A percentile compares a stretch with the other conserved stretches of the same genome.
Conservation (phyloP, 2,797 vertebrate species). For the Nyctibius grandis region DNA sequence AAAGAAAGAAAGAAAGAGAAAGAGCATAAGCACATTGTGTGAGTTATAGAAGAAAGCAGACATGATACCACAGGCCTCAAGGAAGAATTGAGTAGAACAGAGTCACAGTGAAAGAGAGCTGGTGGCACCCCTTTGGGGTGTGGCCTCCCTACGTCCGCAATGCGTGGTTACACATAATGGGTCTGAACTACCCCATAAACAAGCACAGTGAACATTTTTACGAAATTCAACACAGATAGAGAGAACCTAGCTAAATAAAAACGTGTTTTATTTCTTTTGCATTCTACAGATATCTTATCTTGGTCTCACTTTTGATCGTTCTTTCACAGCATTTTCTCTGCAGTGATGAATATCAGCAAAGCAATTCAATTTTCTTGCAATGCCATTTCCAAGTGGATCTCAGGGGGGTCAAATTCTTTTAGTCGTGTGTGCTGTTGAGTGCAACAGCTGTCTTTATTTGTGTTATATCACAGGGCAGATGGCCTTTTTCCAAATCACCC, state of each 20-base stretch:
- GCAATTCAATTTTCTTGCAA: not conserved
- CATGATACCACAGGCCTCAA: not conserved
- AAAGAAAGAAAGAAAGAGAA: not conserved
- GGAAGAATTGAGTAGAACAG: not conserved
- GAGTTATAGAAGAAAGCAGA: not conserved
- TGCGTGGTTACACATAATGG: accelerated
- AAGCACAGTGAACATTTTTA: not conserved
- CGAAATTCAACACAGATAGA: not conserved
- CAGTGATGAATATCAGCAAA: not conserved
- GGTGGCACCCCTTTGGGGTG: too few relatives aligned
- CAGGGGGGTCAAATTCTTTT: not conserved
- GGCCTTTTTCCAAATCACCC: not conserved
- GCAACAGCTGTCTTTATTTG: not conserved
- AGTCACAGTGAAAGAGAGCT: not conserved
- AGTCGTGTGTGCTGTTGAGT: not conserved
- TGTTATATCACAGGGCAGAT: not conserved
- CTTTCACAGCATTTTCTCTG: not conserved
- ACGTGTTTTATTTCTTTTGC: not conserved
- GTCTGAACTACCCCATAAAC: not conserved
- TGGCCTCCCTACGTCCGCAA: not conserved
- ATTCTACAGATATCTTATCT: not conserved
- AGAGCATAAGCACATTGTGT: not conserved
- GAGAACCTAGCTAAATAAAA: not conserved
- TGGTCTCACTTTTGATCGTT: not conserved
- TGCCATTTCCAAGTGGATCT: not conserved